phyloP scores from a whole-genome alignment of 2,113 vertebrate species.

The Noctilio leporinus region DNA sequence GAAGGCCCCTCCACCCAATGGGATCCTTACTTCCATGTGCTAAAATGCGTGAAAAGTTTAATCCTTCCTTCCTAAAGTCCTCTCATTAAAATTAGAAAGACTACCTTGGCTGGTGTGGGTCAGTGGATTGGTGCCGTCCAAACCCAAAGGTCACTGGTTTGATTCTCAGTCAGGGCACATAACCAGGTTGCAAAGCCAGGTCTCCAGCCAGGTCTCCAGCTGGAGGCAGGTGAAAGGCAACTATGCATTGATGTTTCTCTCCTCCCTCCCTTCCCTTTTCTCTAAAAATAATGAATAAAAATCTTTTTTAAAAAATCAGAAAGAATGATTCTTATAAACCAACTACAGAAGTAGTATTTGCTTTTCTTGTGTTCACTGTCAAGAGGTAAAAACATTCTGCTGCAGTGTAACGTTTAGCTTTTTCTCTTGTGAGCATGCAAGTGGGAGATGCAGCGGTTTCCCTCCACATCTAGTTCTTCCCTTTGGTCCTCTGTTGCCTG shows the following conservation, averaged over 20 bases:
- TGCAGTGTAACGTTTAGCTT: background rate
- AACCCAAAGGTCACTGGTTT: no score
- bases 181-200: no score
- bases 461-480: conserved; percentile 31
- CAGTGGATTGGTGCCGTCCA: no score
- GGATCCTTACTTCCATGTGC: background rate
- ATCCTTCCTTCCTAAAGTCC: background rate
- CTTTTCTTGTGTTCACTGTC: conserved; percentile 43
- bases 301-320: no score
- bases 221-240: no score
- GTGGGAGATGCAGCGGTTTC: conserved; percentile 45
- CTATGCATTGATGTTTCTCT: no score
- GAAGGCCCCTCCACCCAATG: background rate
- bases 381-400: conserved; percentile 29
- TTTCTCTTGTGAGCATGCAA: conserved; percentile 50
- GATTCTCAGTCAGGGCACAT: no score
- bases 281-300: no score
- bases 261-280: no score
- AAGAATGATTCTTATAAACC: conserved; percentile 18
- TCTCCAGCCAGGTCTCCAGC: no score
- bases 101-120: no score
- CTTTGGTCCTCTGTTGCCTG: background rate
- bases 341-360: conserved; percentile 14
- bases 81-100: conserved; percentile 41
- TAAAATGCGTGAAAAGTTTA: background rate